Percentiles rank a stretch among this genome's conserved stretches.
Conservation (phyloP, 1,140 invertebrate genomes). For the Drosophila pruinosa region DNA sequence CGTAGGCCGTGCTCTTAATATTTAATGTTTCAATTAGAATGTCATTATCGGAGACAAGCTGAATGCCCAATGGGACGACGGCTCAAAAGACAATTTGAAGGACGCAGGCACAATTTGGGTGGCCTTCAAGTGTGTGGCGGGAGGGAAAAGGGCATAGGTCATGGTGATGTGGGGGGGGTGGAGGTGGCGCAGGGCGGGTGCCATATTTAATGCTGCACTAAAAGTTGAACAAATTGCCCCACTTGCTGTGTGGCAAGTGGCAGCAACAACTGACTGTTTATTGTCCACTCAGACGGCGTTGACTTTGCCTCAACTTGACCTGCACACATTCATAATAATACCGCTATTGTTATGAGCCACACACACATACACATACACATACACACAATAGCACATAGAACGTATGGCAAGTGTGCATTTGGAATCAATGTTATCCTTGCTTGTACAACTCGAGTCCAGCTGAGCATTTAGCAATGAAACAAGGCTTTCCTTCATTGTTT, state of each 20-base stretch:
- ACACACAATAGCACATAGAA: background rate
- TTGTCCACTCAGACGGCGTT: conserved; percentile 57
- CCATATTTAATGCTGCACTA: conserved; percentile 56
- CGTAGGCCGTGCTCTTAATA: conserved; percentile 46
- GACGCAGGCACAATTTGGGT: conserved; percentile 38
- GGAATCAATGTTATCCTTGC: conserved; percentile 53
- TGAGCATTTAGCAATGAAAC: conserved; percentile 54
- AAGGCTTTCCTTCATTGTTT: conserved; percentile 38
- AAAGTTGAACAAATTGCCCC: conserved; percentile 70
- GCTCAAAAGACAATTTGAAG: conserved; percentile 46
- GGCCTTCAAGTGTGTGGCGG: conserved; percentile 2
- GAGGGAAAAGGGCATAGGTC: background rate
- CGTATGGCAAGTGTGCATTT: conserved; percentile 13
- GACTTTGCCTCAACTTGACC: conserved; percentile 67
- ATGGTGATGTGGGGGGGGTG: background rate
- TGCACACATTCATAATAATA: conserved; percentile 61
- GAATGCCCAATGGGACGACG: conserved; percentile 11
- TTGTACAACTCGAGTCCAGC: conserved; percentile 15
- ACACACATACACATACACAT: background rate
- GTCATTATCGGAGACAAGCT: conserved; percentile 58
- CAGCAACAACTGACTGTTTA: conserved; percentile 54
- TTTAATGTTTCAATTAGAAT: conserved; percentile 80
- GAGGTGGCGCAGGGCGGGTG: background rate
- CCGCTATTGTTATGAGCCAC: conserved; percentile 49
- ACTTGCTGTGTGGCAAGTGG: conserved; percentile 36